Evolutionary conservation across 1,140 invertebrate species (phyloP), one percentile per base, ranked within the genome.

Genomic region (Leptinotarsa texana): DNA sequence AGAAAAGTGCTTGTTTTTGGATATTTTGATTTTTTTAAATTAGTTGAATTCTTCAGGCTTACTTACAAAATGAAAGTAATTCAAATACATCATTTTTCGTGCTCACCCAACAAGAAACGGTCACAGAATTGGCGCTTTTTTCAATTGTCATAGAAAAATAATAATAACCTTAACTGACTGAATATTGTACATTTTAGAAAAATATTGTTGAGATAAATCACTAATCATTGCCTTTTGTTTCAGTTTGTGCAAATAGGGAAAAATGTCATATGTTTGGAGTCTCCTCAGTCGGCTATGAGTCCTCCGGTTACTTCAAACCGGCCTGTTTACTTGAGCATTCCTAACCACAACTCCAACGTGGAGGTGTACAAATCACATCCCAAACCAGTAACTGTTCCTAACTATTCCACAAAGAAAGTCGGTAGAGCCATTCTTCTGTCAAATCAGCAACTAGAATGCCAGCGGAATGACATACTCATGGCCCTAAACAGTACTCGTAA

Each of bases 321-420:
- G 17, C 67, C 68, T 18, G 72, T 76, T 2, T 65, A 73, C 70
- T 21, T 78, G 22, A 71, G 75, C 15, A 76, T 75, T 68, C 69
- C 69, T 17, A 72, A 22, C 68, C 73, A 65, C 24, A 57, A 73
- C 24, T 62, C 72, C 5, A 80, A 75, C 70, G 69, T 81, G 24
- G 80, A 79, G 77, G 70, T 78, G 74, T 82, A 82, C 69, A 82
- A 82, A 72, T 78, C 80, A 24, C 77, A 79, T 66, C 81, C 81
- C 13, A 82, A 82, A 75, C 78, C 80, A 17, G 76, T 75, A 57
- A 63, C 77, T 24, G 49, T 81, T 15, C 80, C 81, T n/a, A 78
- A 72, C 24, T 82, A 78, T 51, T 80, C 78, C 8, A 62, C 80
- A 4, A 72, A 79, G 6, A 79, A 78, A 48, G 71, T 82, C 21